Percentiles rank a stretch among this genome's conserved stretches.
Conservation (phyloP, 2,888 invertebrate species). For the Leucoptera coffeella region DNA sequence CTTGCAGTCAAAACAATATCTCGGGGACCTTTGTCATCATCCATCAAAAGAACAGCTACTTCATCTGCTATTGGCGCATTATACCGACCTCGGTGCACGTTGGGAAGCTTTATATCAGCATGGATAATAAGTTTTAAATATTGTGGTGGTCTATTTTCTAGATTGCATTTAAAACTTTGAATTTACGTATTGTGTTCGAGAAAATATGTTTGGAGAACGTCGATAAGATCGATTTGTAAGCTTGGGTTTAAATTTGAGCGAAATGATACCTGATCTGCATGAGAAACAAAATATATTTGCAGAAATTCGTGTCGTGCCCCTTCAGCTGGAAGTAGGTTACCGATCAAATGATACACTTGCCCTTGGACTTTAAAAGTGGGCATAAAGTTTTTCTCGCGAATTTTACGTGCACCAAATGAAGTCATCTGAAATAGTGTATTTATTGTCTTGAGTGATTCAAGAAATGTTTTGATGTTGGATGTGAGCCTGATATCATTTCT, state of each 20-base stretch:
- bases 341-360: constrained; percentile 9
- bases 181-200: constrained; percentile 4
- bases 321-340: constrained; percentile 9
- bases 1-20: constrained; percentile 10
- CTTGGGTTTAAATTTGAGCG: constrained; percentile 6
- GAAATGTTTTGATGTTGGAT: constrained; percentile 5
- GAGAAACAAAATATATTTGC: constrained; percentile 13
- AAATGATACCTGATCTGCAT: constrained; percentile 9
- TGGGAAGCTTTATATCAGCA: constrained; percentile 9
- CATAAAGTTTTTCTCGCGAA: constrained; percentile 9
- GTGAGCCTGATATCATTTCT: constrained; percentile 4
- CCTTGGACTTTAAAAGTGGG: too few relatives aligned
- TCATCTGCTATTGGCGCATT: constrained; percentile 10
- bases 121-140: constrained; percentile 8
- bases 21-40: constrained; percentile 10
- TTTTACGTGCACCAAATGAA: constrained; percentile 11
- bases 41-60: constrained; percentile 10
- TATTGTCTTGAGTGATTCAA: constrained; percentile 5
- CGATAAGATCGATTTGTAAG: constrained; percentile 6
- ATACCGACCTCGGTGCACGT: constrained; percentile 9
- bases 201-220: constrained; percentile 7
- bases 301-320: constrained; percentile 10
- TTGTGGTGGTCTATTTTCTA: constrained; percentile 5
- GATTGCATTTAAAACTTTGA: constrained; percentile 6
- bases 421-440: constrained; percentile 12